These are phyloP conservation scores for Zeus faber DNA, from an alignment of 2,113 vertebrate species.

Conservation along the genomic window DNA sequence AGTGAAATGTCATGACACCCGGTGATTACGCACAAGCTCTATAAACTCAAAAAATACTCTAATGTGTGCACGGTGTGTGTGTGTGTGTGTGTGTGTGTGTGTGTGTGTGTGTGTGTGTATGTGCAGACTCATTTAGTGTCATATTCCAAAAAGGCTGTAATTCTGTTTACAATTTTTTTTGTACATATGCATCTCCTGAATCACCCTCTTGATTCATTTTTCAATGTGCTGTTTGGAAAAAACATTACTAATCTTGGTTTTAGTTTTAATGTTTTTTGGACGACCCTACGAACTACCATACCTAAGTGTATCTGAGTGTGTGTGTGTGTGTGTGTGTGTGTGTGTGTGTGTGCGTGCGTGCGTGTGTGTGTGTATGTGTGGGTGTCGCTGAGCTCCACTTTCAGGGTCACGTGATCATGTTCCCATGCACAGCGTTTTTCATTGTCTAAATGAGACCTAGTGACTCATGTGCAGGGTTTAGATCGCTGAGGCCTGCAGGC, in stretches of 20 bases:
- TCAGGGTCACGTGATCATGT: conserved; percentile 28
- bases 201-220: too few species aligned
- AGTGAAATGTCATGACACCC: too few species aligned
- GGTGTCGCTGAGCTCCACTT: conserved; percentile 1
- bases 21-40: too few species aligned
- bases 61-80: not conserved
- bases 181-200: too few species aligned
- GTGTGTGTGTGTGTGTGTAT: conserved; percentile 13
- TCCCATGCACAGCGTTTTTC: conserved; percentile 42
- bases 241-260: too few species aligned
- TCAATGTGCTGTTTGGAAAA: too few species aligned
- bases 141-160: not conserved
- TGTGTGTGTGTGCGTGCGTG: not conserved
- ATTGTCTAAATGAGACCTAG: conserved; percentile 53
- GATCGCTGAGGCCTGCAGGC: conserved; percentile 44
- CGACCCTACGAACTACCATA: not conserved
- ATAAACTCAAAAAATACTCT: too few species aligned
- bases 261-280: too few species aligned
- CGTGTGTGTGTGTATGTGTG: not conserved
- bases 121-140: not conserved
- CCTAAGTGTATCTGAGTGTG: not conserved
- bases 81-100: not conserved
- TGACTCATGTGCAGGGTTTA: conserved; percentile 71
- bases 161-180: too few species aligned
- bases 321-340: not conserved